Percentiles rank a stretch among this genome's conserved stretches.
Evolutionary conservation across 2,113 vertebrate genomes (phyloP).

Genomic region (Petrocephalus zakoni): DNA sequence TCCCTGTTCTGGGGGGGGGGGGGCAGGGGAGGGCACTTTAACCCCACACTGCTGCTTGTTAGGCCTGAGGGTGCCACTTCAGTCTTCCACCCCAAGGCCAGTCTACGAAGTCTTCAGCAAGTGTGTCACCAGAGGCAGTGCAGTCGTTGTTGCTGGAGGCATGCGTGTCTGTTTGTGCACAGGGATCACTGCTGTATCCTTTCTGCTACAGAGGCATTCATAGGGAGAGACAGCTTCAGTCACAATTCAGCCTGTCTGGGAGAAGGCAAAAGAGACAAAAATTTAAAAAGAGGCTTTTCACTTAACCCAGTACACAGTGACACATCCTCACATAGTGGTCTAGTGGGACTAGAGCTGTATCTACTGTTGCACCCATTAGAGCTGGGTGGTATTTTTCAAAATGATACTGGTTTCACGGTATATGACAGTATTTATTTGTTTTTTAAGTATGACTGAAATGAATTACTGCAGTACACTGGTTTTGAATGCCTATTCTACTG

Average conservation of each 20-base stretch:
- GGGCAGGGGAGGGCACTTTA: neutral
- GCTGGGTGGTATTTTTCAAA: too few relatives aligned
- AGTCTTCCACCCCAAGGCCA: constrained; percentile 10
- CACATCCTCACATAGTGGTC: neutral
- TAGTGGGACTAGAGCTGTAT: neutral
- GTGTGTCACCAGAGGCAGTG: neutral
- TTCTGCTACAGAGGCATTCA: constrained; percentile 10
- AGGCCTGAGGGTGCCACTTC: neutral
- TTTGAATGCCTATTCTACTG: too few relatives aligned
- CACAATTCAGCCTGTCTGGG: constrained; percentile 38
- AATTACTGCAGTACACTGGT: too few relatives aligned
- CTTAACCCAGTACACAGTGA: neutral
- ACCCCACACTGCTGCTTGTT: neutral
- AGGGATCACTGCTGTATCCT: constrained; percentile 22
- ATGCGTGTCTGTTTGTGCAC: constrained; percentile 1
- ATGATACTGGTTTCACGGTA: too few relatives aligned
- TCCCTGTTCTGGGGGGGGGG: neutral
- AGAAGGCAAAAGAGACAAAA: constrained; percentile 26
- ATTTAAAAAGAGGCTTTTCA: constrained; percentile 18
- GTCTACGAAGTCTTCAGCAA: constrained; percentile 30
- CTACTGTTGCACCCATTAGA: neutral
- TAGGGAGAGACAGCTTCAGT: constrained; percentile 1
- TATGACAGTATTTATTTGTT: too few relatives aligned
- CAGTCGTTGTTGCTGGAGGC: neutral
- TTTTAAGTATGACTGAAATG: too few relatives aligned